Conservation (phyloP, 2,113 vertebrate genomes). For the Anolis sagrei region DNA sequence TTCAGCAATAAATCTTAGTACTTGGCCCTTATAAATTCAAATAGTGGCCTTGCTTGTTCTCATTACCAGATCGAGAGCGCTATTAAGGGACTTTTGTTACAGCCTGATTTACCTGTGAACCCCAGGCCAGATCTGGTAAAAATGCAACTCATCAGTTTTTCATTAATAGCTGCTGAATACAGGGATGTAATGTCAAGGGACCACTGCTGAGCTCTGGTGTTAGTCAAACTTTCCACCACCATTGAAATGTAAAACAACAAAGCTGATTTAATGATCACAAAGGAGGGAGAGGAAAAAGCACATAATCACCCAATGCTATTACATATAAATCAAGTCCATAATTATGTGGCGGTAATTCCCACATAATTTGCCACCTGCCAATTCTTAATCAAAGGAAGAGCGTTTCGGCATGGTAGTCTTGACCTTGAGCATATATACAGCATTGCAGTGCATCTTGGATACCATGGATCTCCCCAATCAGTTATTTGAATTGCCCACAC, state of each 20-base stretch:
- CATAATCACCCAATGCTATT: neutral
- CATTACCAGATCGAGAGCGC: too few species aligned
- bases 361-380: constrained; percentile 23
- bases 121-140: neutral
- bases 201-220: neutral
- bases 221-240: constrained; percentile 1
- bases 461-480: neutral
- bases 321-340: constrained; percentile 12
- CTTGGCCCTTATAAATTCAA: neutral
- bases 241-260: constrained; percentile 19
- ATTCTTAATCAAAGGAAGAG: constrained; percentile 28
- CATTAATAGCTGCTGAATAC: neutral
- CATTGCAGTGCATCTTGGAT: neutral
- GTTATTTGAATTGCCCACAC: neutral
- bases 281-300: neutral
- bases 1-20: neutral
- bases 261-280: constrained; percentile 13
- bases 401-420: constrained; percentile 1
- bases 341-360: constrained; percentile 19
- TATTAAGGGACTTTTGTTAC: neutral
- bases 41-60: neutral
- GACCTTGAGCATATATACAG: constrained; percentile 9
- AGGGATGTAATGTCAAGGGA: neutral
- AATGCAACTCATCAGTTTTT: neutral
- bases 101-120: neutral